Base-by-base conservation (phyloP, 2,113 vertebrate species). In the Heterotilapia buettikoferi region DNA sequence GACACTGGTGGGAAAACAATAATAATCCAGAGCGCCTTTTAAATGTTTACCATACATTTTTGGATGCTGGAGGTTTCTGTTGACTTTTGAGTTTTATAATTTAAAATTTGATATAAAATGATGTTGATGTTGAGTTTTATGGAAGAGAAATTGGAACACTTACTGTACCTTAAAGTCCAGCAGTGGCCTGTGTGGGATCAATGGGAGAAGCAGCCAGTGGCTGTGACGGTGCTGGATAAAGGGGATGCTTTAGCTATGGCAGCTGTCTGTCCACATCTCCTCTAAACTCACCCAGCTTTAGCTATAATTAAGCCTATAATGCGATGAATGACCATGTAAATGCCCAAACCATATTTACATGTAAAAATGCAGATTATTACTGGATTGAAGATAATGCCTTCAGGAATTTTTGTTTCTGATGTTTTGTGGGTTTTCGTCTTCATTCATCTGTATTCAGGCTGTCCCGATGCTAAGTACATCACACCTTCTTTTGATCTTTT, bases 191-290 rank as follows among this genome's bases (percentile, higher is more conserved):
- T 82, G 86, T 61, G 50, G 86, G 86, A 96, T 95, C 94, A 93
- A 95, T 94, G 88, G 82, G 84, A 61, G 87, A 90, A 86, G 80
- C 89, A 61, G 93, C 92, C 90, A 85, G 84, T 24, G 88, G 83
- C 86, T 94, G 91, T 90, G 93, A 95, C 92, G 86, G 89, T 90
- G 93, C 88, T 89, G 90, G 94, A 95, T 95, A 91, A 68, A 95
- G 87, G 83, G 90, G 87, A 87, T 88, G 85, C 89, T 95, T 96
- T 92, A 95, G 87, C 94, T 88, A 92, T 89, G 91, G 91, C 91
- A 94, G 96, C 93, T 95, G 93, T 96, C 95, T 94, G 84, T 68
- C 90, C 76, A 88, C 88, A 93, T 95, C 94, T 92, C 85, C 81
- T 80, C 91, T 90, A 96, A 96, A 96, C 94, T 95, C 94, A 95